A percentile compares a stretch with the other conserved stretches of the same genome.
Conservation (phyloP, 2,113 vertebrate genomes). For the Oreotrochilus melanogaster region DNA sequence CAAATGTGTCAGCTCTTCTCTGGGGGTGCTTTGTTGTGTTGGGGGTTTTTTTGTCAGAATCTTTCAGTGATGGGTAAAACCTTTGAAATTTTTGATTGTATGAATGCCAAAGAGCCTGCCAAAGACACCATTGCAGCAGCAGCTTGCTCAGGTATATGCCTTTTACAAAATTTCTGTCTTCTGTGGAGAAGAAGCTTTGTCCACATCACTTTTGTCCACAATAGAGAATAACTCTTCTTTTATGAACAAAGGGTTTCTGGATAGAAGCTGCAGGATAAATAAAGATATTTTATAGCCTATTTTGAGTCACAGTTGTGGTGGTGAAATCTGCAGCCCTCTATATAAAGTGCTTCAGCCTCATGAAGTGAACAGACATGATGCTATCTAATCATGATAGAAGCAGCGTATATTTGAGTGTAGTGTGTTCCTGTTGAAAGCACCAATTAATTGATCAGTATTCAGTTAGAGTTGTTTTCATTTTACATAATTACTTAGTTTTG, state of each 20-base stretch:
- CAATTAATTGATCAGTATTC: neutral
- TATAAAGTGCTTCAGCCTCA: neutral
- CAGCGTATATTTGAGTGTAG: neutral
- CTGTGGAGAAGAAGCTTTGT: too few relatives aligned
- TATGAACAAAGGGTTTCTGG: neutral
- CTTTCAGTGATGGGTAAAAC: neutral
- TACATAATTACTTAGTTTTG: neutral
- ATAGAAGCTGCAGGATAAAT: neutral
- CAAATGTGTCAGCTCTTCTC: neutral
- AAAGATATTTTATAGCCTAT: neutral
- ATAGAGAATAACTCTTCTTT: neutral
- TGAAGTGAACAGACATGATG: neutral
- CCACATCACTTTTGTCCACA: neutral
- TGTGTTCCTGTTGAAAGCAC: neutral
- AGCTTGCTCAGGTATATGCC: rapidly evolving
- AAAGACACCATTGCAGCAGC: neutral
- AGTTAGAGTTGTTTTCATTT: neutral
- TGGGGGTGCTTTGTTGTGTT: too few relatives aligned
- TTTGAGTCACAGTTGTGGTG: neutral
- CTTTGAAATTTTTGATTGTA: too few relatives aligned
- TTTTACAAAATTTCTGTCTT: neutral
- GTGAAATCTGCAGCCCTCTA: neutral
- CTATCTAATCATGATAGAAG: neutral
- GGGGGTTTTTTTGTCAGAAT: neutral
- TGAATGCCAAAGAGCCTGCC: neutral